Percentiles rank a stretch among this genome's conserved stretches.
Evolutionary conservation across 2,797 vertebrate species (phyloP).

Genomic region (Semaprochilodus insignis): DNA sequence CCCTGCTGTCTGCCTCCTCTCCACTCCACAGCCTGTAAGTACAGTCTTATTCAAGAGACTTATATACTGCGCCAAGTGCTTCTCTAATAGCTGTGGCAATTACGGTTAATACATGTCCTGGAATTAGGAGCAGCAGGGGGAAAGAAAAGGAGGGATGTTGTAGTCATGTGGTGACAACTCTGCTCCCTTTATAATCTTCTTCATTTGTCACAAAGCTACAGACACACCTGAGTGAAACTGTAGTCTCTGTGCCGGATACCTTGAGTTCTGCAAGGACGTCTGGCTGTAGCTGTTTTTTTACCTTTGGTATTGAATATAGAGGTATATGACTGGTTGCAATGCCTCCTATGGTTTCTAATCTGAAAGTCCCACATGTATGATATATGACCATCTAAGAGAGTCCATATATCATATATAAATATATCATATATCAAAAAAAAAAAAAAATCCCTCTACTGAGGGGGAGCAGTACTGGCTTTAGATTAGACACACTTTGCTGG

Average conservation of each 20-base stretch:
- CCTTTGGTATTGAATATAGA: not conserved
- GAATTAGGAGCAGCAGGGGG: conserved; percentile 36
- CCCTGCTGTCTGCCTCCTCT: conserved; percentile 18
- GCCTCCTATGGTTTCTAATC: not conserved
- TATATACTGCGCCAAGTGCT: conserved; percentile 24
- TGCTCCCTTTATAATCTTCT: not conserved
- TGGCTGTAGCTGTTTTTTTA: not conserved
- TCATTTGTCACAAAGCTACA: not conserved
- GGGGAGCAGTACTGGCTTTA: too few relatives aligned
- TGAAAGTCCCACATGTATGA: not conserved
- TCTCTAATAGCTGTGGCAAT: conserved; percentile 41
- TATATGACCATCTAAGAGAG: not conserved
- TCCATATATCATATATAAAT: not conserved
- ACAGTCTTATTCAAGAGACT: conserved; percentile 30
- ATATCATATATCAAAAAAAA: too few relatives aligned
- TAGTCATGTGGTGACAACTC: conserved; percentile 1
- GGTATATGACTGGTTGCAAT: not conserved
- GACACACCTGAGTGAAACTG: not conserved
- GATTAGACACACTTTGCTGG: too few relatives aligned
- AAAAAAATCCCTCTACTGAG: too few relatives aligned
- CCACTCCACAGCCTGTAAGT: conserved; percentile 41
- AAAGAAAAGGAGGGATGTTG: not conserved
- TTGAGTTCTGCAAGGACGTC: not conserved
- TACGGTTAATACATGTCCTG: conserved; percentile 32
- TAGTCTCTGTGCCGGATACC: not conserved